These are phyloP conservation scores for Idaea aversata DNA, from an alignment of 2,888 invertebrate species.

Conservation along the genomic window DNA sequence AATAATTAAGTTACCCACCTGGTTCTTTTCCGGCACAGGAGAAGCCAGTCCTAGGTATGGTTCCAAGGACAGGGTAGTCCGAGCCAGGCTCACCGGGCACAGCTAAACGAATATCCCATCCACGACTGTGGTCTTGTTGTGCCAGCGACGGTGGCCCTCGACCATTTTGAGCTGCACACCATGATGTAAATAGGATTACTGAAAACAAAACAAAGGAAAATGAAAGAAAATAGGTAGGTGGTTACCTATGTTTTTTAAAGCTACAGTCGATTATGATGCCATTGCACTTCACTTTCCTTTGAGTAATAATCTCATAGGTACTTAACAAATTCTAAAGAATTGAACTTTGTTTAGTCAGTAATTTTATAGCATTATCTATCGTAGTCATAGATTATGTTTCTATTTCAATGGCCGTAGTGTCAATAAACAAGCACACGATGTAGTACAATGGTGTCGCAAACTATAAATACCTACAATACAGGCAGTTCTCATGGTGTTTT, in stretches of 20 bases:
- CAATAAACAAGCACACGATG: slow-evolving; percentile 34
- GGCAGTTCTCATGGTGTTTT: slow-evolving; percentile 58
- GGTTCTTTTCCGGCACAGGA: slow-evolving; percentile 81
- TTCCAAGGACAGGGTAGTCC: slow-evolving; percentile 82
- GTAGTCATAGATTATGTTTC: neutral
- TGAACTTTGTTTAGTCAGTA: neutral
- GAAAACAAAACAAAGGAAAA: slow-evolving; percentile 29
- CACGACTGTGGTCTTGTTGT: slow-evolving; percentile 55
- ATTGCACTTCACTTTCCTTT: neutral
- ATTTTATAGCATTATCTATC: neutral
- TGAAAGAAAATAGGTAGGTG: slow-evolving; percentile 7
- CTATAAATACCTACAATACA: slow-evolving; percentile 33
- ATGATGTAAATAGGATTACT: slow-evolving; percentile 43
- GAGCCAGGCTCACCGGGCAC: slow-evolving; percentile 84
- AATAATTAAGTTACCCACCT: slow-evolving; percentile 54
- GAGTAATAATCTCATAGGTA: neutral
- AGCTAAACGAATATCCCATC: slow-evolving; percentile 81
- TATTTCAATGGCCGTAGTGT: neutral
- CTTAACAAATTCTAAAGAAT: neutral
- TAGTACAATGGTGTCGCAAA: slow-evolving; percentile 59
- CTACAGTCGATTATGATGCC: neutral
- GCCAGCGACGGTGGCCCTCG: slow-evolving; percentile 46
- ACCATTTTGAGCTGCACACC: slow-evolving; percentile 49
- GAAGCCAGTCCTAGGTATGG: slow-evolving; percentile 82
- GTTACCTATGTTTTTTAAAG: neutral